Evolutionary conservation across 2,113 vertebrate genomes (phyloP).

Genomic region (Dasypus novemcinctus): DNA sequence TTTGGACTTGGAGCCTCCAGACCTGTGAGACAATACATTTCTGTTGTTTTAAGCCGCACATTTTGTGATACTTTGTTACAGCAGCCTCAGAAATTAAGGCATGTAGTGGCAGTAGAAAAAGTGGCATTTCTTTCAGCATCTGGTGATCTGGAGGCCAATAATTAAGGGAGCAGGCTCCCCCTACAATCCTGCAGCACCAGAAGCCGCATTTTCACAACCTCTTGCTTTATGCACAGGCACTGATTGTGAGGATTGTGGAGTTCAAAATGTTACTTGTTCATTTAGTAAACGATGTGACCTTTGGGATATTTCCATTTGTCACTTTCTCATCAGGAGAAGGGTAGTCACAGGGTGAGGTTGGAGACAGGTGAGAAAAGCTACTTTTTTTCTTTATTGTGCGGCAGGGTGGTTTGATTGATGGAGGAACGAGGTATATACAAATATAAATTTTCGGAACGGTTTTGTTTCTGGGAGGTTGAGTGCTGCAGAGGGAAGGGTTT

Average conservation of each 20-base stretch:
- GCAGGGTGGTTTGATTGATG: not conserved
- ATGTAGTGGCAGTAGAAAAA: not conserved
- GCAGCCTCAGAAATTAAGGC: no score
- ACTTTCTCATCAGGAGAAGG: not conserved
- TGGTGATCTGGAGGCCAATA: not conserved
- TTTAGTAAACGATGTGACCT: not conserved
- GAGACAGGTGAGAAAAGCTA: not conserved
- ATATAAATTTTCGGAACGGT: not conserved
- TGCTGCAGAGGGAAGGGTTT: not conserved
- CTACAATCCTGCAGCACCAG: not conserved
- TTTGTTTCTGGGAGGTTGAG: not conserved
- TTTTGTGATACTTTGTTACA: no score
- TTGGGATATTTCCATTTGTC: not conserved
- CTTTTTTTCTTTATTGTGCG: not conserved
- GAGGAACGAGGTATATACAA: not conserved
- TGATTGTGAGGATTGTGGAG: not conserved
- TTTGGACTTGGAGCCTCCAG: no score
- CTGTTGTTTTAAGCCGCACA: no score
- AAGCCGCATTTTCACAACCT: not conserved
- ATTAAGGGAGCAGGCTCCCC: constrained; percentile 20
- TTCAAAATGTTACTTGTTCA: not conserved
- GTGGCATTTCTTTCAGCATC: not conserved
- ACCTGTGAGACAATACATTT: no score
- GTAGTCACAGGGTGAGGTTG: not conserved
- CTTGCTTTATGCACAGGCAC: not conserved